Base-by-base conservation (phyloP, 2,888 invertebrate genomes). In the Brenthis daphne region DNA sequence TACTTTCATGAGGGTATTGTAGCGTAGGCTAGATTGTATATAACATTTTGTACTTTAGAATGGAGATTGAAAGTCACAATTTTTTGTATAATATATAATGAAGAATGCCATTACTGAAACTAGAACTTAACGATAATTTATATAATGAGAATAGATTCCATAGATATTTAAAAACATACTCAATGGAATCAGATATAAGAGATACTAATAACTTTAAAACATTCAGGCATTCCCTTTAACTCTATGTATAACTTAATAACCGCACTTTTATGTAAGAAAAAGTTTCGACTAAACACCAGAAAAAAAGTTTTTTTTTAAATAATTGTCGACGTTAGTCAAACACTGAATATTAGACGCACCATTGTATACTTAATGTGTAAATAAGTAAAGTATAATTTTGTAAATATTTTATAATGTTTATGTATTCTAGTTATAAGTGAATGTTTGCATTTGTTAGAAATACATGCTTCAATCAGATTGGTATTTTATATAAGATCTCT, bases 1-100 rank as follows among this genome's bases (percentile, higher is more conserved):
- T 85, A 85, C 84, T 84, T 78, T 80, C 78, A 87, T 89, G 88
- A 90, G 90, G 90, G 89, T 90, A 88, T 83, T 84, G 53, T 84
- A 81, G 67, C 71, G 73, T 82, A 84, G 81, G 77, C 79, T 65
- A 69, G 81, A 82, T 76, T 88, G 89, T 88, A 86, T 75, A 87
- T 89, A 90, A 66, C 54, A 61, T 66, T 63, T 69, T 60, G 70
- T 78, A 77, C 67, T 75, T 70, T 70, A 76, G 68, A 74, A 75
- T 69, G 69, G 53, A 64, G 61, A 48, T 68, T 58, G 67, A 57
- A 65, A 67, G 70, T 72, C 70, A 70, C 73, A 50, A 69, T 67
- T 47, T 53, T 20, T 58, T 67, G 55, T 43, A 43, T 43, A 43
- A 43, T 43, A 58, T 37, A 48, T 54, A 33, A 58, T 60, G 6